Evolutionary conservation across 2,113 vertebrate species (phyloP), one percentile per base, ranked within the genome.

Genomic region (Neolamprologus cancellatus): DNA sequence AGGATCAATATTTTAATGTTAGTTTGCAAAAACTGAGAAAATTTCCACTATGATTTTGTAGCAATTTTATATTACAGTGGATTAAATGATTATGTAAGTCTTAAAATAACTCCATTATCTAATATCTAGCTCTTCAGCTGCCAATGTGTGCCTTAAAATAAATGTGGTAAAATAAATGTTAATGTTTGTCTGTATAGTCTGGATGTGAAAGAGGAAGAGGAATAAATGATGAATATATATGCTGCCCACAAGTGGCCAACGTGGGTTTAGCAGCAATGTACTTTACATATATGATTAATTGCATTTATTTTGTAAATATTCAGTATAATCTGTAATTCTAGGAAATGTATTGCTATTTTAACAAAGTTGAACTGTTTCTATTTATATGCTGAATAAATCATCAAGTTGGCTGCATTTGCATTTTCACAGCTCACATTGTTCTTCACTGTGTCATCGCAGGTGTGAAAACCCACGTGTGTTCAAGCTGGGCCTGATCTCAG

Each of bases 381-480:
- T 76, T 30, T 30, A 48, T 76, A n/a, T 76, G 25, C 44, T 13
- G 15, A 76, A 48, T 76, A 30, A 76, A 76, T 48, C 44, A 32
- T 18, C 23, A 7, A 53, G 6, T 6, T 28, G 7, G 53, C 5
- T 85, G 74, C 52, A 39, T 78, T 44, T 85, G 44, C 54, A 54
- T 82, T 74, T 83, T 79, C 46, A 55, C 13, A 76, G 20, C 50
- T 81, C 23, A 17, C 18, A 15, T 57, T 82, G 52, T 20, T 89
- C 71, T 74, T 5, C 69, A 46, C 46, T 87, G 28, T 61, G 8
- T 91, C 39, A 13, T 66, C 50, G 14, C 93, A 99, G 99, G 89
- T 99, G 98, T 96, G 98, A 99, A 95, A 99, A 99, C 66, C 90
- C 96, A n/a, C 97, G 98, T 39, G 99, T 99, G 4, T 98, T 98